Percentiles rank a stretch among this genome's conserved stretches.
These are phyloP conservation scores for Himalopsyche phryganea DNA, from an alignment of 1,140 invertebrate species.

Conservation along the genomic window DNA sequence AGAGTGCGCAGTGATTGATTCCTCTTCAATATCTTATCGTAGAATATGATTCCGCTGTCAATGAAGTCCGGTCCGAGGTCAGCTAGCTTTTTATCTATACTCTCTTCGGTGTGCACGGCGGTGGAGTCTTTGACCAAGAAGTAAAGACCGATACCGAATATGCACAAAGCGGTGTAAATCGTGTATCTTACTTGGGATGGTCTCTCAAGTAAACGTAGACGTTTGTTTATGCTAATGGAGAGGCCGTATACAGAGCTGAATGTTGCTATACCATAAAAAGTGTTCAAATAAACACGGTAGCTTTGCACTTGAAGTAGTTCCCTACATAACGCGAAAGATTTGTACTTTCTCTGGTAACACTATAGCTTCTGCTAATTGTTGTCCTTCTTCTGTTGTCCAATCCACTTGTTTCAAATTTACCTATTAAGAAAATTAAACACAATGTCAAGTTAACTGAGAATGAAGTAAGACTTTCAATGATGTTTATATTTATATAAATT, in stretches of 20 bases:
- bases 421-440: slow-evolving; percentile 34
- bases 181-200: slow-evolving; percentile 49
- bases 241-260: slow-evolving; percentile 51
- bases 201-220: slow-evolving; percentile 55
- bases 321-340: slow-evolving; percentile 71
- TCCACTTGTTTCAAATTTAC: slow-evolving; percentile 57
- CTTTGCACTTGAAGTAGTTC: slow-evolving; percentile 62
- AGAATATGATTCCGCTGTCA: slow-evolving; percentile 71
- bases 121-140: slow-evolving; percentile 61
- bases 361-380: slow-evolving; percentile 60
- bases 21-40: slow-evolving; percentile 65
- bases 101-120: slow-evolving; percentile 57
- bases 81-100: slow-evolving; percentile 60
- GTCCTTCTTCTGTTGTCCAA: slow-evolving; percentile 59
- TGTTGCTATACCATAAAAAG: slow-evolving; percentile 45
- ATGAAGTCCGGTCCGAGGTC: slow-evolving; percentile 59
- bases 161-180: slow-evolving; percentile 56
- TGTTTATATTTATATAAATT: background rate
- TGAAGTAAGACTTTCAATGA: background rate
- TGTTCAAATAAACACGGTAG: slow-evolving; percentile 54
- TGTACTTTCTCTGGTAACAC: slow-evolving; percentile 70
- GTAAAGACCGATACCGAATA: slow-evolving; percentile 60
- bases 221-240: slow-evolving; percentile 49
- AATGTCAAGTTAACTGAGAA: background rate
- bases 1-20: slow-evolving; percentile 69